A percentile compares a stretch with the other conserved stretches of the same genome.
Conservation (phyloP, 2,888 invertebrate genomes). For the Plagodis dolabraria region DNA sequence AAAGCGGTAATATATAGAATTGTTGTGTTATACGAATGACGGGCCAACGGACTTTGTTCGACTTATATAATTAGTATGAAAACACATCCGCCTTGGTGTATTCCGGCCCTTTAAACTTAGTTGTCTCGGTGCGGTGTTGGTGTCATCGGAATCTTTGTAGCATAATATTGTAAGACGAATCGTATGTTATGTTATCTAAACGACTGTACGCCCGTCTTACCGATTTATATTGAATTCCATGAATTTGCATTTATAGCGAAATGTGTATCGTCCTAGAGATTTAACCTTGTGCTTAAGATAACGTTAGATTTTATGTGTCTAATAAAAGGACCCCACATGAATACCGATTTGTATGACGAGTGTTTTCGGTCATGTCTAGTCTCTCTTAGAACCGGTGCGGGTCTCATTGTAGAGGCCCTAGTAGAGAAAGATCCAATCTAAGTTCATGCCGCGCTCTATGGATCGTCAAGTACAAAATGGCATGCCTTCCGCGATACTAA, state of each 20-base stretch:
- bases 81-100: too few species aligned
- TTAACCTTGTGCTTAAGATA: slow-evolving; percentile 81
- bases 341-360: slow-evolving; percentile 69
- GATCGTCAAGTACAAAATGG: slow-evolving; percentile 78
- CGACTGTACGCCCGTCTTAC: slow-evolving; percentile 61
- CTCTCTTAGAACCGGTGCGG: slow-evolving; percentile 62
- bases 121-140: slow-evolving; percentile 52
- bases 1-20: too few species aligned
- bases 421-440: slow-evolving; percentile 51
- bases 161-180: slow-evolving; percentile 78
- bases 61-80: too few species aligned
- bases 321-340: slow-evolving; percentile 62
- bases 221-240: slow-evolving; percentile 81
- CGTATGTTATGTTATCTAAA: slow-evolving; percentile 37
- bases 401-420: slow-evolving; percentile 59
- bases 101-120: slow-evolving; percentile 11
- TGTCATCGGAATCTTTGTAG: slow-evolving; percentile 72
- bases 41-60: too few species aligned
- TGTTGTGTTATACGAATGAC: too few species aligned
- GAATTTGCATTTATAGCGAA: slow-evolving; percentile 85
- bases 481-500: slow-evolving; percentile 69
- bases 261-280: slow-evolving; percentile 83
- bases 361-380: slow-evolving; percentile 79
- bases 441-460: slow-evolving; percentile 63
- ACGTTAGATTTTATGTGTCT: slow-evolving; percentile 68